Base-by-base conservation (phyloP, 2,888 invertebrate genomes). In the Noctuana brunneofusca region DNA sequence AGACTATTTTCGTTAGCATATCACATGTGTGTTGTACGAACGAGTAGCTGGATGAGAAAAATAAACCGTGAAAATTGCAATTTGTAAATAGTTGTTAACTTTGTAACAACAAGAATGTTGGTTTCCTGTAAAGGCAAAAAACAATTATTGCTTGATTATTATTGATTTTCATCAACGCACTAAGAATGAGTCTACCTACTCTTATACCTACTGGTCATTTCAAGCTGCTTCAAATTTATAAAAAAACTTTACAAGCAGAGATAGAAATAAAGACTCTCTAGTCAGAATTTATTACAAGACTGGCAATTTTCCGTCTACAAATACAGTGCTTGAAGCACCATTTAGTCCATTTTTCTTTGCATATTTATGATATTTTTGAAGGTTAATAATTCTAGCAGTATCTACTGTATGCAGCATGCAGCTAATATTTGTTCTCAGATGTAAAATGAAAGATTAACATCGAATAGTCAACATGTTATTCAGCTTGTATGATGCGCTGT, bases 351-450 rank as follows among this genome's bases (percentile, higher is more conserved):
- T 81, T 78, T 78, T 80, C 79, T 79, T 84, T 89, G 85, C 88
- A 89, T 89, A 91, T 91, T 88, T 86, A 90, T 90, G 83, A 85
- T 76, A 76, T 81, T 84, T 88, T 81, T 84, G 81, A 86, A 86
- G 83, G 77, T 82, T 78, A 76, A 74, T 78, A 77, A 83, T 84
- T 85, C 85, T 80, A 80, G 78, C 79, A 77, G 48, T 78, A 82
- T 84, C 73, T 24, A 16, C 1, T 27, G 16, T 46, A 16, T 16
- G 14, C 27, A 27, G 71, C 78, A 72, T 71, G 70, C 64, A 71
- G 79, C 78, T 78, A 88, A 87, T 86, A 84, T 88, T 87, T 84
- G 79, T 75, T 72, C 66, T 72, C 70, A 38, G 58, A 32, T 63
- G 53, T 43, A 63, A 38, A 55, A 27, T 49, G 20, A 62, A 38